Evolutionary conservation across 2,797 vertebrate genomes (phyloP).

Genomic region (Syndactyla subalaris): DNA sequence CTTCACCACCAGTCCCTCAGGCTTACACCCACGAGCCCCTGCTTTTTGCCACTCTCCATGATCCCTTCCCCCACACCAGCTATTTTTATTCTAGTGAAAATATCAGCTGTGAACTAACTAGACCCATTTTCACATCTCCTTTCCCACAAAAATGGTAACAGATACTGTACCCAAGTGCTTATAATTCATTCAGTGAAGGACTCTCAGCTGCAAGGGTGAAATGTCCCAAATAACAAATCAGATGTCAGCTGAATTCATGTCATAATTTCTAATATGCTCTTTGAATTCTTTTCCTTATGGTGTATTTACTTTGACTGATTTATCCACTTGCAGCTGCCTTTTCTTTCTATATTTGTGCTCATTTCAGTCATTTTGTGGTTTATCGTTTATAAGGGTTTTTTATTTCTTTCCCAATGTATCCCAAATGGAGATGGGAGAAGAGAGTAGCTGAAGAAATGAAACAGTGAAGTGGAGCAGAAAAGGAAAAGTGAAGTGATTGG

Average conservation of each 20-base stretch:
- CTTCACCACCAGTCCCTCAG: constrained; percentile 4
- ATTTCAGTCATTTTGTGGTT: neutral
- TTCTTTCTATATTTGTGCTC: neutral
- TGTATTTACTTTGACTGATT: neutral
- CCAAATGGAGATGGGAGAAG: neutral
- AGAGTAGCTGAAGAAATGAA: neutral
- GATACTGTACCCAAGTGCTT: constrained; percentile 4
- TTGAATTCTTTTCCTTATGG: constrained; percentile 1
- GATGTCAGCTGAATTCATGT: neutral
- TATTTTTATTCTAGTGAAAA: constrained; percentile 48
- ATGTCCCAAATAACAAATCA: constrained; percentile 13
- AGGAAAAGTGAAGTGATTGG: neutral
- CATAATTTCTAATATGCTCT: constrained; percentile 7
- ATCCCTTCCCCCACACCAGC: neutral
- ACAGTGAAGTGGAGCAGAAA: neutral
- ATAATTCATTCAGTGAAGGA: neutral
- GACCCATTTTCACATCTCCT: constrained; percentile 23
- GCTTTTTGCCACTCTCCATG: neutral
- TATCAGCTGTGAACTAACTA: constrained; percentile 30
- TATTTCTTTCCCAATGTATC: neutral
- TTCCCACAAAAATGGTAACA: neutral
- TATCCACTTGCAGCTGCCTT: constrained; percentile 31
- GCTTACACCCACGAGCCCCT: constrained; percentile 19
- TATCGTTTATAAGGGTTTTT: neutral
- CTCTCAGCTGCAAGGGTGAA: constrained; percentile 37